Evolutionary conservation across 2,888 invertebrate genomes (phyloP), one percentile per base, ranked within the genome.

Genomic region (Muschampia plurimacula): DNA sequence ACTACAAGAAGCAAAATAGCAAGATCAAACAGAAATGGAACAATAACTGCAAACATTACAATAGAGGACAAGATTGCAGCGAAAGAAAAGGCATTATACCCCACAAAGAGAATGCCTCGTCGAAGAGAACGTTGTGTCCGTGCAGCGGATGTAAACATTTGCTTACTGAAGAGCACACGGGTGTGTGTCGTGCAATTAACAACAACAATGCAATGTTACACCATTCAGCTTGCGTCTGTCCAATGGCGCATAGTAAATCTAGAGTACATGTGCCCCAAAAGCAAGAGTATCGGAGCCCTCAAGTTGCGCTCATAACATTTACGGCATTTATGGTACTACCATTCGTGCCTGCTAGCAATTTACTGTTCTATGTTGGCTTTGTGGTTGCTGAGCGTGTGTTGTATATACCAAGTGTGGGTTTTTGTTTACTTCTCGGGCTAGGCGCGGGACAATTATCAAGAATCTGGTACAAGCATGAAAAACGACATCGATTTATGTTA

Each of bases 331-430:
- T 99, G 86, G 96, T 97, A 79, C 95, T 99, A 81, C 99, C 99
- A 76, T 99, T 99, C 94, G 95, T 99, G 84, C 99, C 99, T 77
- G 99, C 99, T 77, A 97, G 98, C 82, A 99, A 99, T 95, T 94
- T 99, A 82, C 97, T 99, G 91, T 99, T 99, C 95, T 99, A 99
- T 91, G 99, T 99, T 75, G 99, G 99, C 67, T 99, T 99, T 91
- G 99, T 99, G 79, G 97, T 99, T 72, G 99, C 99, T 74, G 99
- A 99, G 93, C 96, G 99, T 78, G 97, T 99, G 78, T 95, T 99
- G 78, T 99, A 99, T 94, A 96, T 99, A 89, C 99, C 99, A 67
- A 99, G 98, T 93, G 98, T 99, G 84, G 99, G 99, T 69, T 98
- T 97, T 91, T 99, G 99, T 92, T 95, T 99, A 82, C 94, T 99